These are phyloP conservation scores for Sebastes iracundus DNA, from an alignment of 2,797 vertebrate genomes.

Conservation along the genomic window DNA sequence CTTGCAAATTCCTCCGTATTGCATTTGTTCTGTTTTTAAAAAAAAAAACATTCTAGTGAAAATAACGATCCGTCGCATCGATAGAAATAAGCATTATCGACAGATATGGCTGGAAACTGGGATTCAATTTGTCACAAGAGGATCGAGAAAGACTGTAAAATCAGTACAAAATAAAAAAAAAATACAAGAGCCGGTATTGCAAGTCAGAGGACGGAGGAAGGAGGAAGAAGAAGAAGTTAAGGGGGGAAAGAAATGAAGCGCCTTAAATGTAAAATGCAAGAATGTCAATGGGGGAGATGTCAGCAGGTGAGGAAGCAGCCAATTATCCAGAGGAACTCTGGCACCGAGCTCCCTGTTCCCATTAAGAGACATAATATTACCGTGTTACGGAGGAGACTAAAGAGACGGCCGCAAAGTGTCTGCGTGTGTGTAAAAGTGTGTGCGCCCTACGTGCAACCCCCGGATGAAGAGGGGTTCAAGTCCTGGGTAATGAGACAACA, in stretches of 20 bases:
- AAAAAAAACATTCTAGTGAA: neutral
- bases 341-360: slow-evolving; percentile 84
- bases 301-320: slow-evolving; percentile 87
- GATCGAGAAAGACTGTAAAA: slow-evolving; percentile 9
- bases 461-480: slow-evolving; percentile 50
- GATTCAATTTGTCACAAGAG: slow-evolving; percentile 6
- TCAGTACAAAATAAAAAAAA: neutral
- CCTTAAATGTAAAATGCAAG: slow-evolving; percentile 70
- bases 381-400: slow-evolving; percentile 82
- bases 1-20: neutral
- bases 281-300: slow-evolving; percentile 77
- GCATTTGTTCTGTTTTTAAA: neutral
- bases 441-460: slow-evolving; percentile 21
- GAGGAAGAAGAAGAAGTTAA: slow-evolving; percentile 18
- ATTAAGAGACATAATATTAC: slow-evolving; percentile 94
- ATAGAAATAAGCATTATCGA: slow-evolving; percentile 64
- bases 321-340: slow-evolving; percentile 90
- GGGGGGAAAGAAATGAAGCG: slow-evolving; percentile 41
- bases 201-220: slow-evolving; percentile 19
- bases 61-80: neutral
- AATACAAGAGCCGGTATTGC: neutral
- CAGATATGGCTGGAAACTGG: slow-evolving; percentile 73
- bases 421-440: slow-evolving; percentile 16
- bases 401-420: slow-evolving; percentile 43
- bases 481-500: slow-evolving; percentile 87